Base-by-base conservation (phyloP, 92 coral and sea anemone genomes). In the Paramuricea clavata region DNA sequence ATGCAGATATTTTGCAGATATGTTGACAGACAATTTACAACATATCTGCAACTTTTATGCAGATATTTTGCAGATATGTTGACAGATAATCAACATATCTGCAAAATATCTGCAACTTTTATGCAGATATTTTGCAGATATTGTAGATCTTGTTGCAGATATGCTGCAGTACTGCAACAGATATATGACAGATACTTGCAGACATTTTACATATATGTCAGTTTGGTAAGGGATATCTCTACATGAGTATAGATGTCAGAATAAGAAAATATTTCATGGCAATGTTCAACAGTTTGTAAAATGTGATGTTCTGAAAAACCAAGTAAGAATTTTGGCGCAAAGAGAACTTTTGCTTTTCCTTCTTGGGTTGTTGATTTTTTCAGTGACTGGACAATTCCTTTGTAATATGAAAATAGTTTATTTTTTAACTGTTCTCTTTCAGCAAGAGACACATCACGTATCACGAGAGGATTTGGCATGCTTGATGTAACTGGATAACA, bases 301-400 rank as follows among this genome's bases (percentile, higher is more conserved):
- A 83, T 71, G 30, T 85, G 88, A 73, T 36, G 12, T 27, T 85
- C 82, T 26, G 82, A 72, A 54, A 85, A 85, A 16, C 88, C 88
- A 49, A 74, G 77, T 26, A 83, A 25, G 23, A 83, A 47, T 41
- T 69, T 47, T 15, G 32, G 69, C 2, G 42, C 30, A 69, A 34
- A 23, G 19, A 69, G 2, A 28, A 42, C 25, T 17, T 30, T 43
- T 26, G 62, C 81, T 47, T 30, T 43, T 43, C 81, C 81, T 47
- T 47, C 17, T 43, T 35, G 56, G 54, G 28, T 68, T 86, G 78
- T 49, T 65, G 31, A 61, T 86, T 78, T 47, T 78, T 44, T 68
- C 68, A 78, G 36, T 11, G 34, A 36, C 36, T 87, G 23, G 52
- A 36, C 12, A 87, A 81, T 17, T 72, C 77, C 49, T 68, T 70